A percentile compares a stretch with the other conserved stretches of the same genome.
Evolutionary conservation across 1,140 invertebrate species (phyloP).

Genomic region (Apis dorsata): DNA sequence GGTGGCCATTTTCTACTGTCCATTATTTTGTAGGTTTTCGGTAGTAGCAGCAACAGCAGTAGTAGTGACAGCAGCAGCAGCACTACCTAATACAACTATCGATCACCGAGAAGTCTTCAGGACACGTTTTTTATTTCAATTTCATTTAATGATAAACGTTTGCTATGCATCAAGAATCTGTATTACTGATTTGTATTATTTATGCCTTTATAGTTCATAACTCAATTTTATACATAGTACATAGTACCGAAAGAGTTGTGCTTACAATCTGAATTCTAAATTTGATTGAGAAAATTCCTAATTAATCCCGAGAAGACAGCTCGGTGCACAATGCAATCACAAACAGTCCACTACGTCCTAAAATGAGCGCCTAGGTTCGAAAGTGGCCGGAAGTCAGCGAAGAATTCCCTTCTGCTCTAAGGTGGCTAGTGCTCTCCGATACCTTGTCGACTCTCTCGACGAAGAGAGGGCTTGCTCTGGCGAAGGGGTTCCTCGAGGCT

Average conservation of each 20-base stretch:
- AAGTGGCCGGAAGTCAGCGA: conserved; percentile 52
- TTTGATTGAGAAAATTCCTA: not conserved
- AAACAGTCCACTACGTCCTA: conserved; percentile 64
- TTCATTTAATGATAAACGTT: not conserved
- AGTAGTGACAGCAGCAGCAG: conserved; percentile 65
- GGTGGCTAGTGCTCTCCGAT: conserved; percentile 62
- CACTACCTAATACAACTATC: conserved; percentile 66
- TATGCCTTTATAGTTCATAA: not conserved
- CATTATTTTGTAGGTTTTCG: conserved; percentile 48
- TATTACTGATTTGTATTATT: not conserved
- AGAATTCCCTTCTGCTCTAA: conserved; percentile 61
- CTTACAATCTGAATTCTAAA: too few species aligned
- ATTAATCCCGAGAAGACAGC: conserved; percentile 45
- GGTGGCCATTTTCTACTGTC: not conserved
- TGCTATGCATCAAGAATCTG: not conserved
- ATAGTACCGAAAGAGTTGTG: conserved; percentile 9
- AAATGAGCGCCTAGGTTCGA: conserved; percentile 54
- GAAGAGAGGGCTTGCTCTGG: conserved; percentile 81
- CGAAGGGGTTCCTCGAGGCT: conserved; percentile 84
- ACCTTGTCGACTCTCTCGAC: conserved; percentile 84
- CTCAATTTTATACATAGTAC: conserved; percentile 1
- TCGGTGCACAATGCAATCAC: conserved; percentile 57
- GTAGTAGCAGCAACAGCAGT: conserved; percentile 65
- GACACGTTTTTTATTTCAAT: conserved; percentile 9
- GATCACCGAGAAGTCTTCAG: conserved; percentile 57